Evolutionary conservation across 2,113 vertebrate genomes (phyloP).

Genomic region (Coturnix japonica): DNA sequence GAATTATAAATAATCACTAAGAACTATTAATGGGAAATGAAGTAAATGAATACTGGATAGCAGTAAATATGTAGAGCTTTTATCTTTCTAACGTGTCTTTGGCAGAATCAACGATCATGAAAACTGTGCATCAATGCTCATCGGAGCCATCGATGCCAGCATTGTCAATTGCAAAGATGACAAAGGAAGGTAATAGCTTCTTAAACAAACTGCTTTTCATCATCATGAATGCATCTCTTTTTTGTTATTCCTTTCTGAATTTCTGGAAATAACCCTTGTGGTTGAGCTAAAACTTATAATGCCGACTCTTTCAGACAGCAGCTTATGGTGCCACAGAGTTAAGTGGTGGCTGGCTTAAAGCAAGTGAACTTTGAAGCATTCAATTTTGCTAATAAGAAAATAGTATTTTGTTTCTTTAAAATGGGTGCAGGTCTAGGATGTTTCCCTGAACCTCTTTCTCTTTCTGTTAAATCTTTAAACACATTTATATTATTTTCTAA

Average conservation of each 20-base stretch:
- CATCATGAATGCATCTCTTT: background rate
- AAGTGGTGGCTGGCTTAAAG: background rate
- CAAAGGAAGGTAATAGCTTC: constrained; percentile 87
- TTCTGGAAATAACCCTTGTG: background rate
- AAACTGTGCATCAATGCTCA: constrained; percentile 89
- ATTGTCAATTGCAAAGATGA: constrained; percentile 89
- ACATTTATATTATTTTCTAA: background rate
- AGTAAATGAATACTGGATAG: background rate
- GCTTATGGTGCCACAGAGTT: background rate
- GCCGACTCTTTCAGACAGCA: background rate
- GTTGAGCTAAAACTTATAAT: background rate
- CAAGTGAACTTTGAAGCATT: background rate
- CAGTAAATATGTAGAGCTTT: background rate
- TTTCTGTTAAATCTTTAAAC: background rate
- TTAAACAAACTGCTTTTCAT: background rate
- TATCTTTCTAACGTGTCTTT: background rate
- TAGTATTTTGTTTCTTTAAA: background rate
- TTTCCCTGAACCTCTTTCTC: background rate
- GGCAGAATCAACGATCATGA: constrained; percentile 92
- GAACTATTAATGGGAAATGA: background rate
- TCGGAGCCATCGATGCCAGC: constrained; percentile 90
- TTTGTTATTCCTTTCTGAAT: background rate
- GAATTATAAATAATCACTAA: background rate
- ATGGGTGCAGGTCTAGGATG: background rate
- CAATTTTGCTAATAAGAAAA: background rate